A percentile compares a stretch with the other conserved stretches of the same genome.
phyloP scores from a whole-genome alignment of 2,113 vertebrate species.

The Hippoglossus stenolepis region DNA sequence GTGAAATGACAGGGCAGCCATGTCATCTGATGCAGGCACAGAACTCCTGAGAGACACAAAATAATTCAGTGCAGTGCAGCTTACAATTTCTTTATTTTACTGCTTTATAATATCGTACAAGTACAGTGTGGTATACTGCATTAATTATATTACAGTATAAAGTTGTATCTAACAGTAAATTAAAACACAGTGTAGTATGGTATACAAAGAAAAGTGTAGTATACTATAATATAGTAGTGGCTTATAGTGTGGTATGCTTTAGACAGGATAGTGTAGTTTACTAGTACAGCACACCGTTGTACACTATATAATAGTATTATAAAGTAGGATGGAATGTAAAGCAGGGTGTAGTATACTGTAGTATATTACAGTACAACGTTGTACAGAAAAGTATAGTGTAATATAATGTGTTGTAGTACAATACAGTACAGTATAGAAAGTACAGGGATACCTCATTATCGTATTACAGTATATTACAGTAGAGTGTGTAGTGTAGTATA shows the following conservation, averaged over 20 bases:
- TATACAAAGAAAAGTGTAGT: background rate
- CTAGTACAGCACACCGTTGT: background rate
- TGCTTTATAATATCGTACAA: background rate
- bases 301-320: background rate
- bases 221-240: background rate
- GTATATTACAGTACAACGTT: background rate
- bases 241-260: background rate
- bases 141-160: no score
- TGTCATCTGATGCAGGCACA: constrained; percentile 41
- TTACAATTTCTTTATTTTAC: background rate
- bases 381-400: background rate
- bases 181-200: no score
- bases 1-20: constrained; percentile 80
- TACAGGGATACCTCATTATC: background rate
- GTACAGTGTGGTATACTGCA: background rate
- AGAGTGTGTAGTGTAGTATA: no score
- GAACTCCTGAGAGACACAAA: constrained; percentile 43
- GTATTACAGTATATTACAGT: background rate
- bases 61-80: background rate
- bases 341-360: background rate
- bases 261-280: background rate
- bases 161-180: no score
- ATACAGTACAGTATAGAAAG: background rate
- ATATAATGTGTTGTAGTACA: background rate
- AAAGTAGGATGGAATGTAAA: background rate